Conservation (phyloP, 1,140 invertebrate species). For the Trachymyrmex cornetzi region DNA sequence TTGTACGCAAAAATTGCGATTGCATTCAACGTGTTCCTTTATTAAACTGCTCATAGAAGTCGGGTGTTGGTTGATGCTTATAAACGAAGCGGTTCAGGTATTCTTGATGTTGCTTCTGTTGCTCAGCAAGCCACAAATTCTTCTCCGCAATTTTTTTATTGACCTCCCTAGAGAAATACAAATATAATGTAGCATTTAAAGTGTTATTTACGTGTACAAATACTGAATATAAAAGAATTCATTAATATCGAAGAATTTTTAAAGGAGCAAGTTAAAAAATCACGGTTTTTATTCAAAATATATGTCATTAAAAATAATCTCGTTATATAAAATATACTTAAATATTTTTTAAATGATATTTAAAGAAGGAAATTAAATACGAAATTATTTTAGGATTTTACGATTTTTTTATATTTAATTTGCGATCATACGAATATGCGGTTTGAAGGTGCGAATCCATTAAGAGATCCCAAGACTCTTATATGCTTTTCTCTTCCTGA, state of each 20-base stretch:
- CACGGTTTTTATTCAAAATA: background rate
- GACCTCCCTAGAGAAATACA: conserved; percentile 85
- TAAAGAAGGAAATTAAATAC: background rate
- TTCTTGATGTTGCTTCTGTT: conserved; percentile 89
- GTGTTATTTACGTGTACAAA: background rate
- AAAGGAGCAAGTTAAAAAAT: background rate
- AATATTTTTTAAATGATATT: background rate
- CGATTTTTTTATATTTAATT: conserved; percentile 78
- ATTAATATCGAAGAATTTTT: background rate
- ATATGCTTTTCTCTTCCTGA: conserved; percentile 86
- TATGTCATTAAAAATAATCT: background rate
- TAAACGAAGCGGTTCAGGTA: conserved; percentile 90
- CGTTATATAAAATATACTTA: conserved; percentile 9
- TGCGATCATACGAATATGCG: conserved; percentile 80
- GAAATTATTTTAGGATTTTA: conserved; percentile 69
- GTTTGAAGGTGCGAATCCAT: conserved; percentile 86
- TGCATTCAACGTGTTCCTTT: conserved; percentile 89
- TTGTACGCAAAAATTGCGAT: background rate
- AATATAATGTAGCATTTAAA: background rate
- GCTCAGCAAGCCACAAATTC: conserved; percentile 89
- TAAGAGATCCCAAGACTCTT: conserved; percentile 89
- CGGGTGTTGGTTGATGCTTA: conserved; percentile 89
- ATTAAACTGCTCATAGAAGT: conserved; percentile 93
- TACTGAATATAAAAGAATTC: background rate
- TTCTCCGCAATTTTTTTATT: conserved; percentile 88